Percentiles rank a stretch among this genome's conserved stretches.
Conservation (phyloP, 2,888 invertebrate species). For the Drosophila multiciliata region DNA sequence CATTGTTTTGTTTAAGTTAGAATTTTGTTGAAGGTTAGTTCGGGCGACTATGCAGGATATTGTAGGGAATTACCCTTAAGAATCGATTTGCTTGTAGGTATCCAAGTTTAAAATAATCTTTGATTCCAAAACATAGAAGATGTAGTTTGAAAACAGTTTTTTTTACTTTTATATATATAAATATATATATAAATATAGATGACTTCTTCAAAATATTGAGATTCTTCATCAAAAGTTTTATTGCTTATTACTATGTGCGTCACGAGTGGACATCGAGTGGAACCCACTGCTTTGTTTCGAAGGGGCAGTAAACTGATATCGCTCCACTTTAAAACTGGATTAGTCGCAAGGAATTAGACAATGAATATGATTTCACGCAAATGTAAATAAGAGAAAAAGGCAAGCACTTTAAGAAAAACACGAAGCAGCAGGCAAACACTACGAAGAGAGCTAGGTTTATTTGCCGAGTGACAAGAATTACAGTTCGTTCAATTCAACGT, state of each 20-base stretch:
- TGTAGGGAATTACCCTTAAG: background rate
- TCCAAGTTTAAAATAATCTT: background rate
- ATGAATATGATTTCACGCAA: constrained; percentile 32
- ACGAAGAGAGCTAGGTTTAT: constrained; percentile 31
- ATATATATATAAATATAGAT: background rate
- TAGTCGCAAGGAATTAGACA: constrained; percentile 51
- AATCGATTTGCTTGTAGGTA: background rate
- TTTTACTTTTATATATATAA: background rate
- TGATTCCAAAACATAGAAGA: background rate
- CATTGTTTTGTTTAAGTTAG: background rate
- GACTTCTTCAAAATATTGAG: background rate
- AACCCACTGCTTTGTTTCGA: constrained; percentile 32
- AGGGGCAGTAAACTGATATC: constrained; percentile 22
- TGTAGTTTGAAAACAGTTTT: background rate
- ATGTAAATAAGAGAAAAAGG: constrained; percentile 1
- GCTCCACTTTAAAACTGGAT: background rate
- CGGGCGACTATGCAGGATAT: background rate
- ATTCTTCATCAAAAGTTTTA: background rate
- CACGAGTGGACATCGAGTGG: constrained; percentile 14
- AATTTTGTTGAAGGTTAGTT: background rate
- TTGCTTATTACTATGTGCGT: constrained; percentile 1
- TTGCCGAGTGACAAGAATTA: too few species aligned
- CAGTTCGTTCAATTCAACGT: constrained; percentile 31
- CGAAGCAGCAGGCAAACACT: constrained; percentile 11
- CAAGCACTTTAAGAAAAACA: constrained; percentile 6